Base-by-base conservation (phyloP, 1,140 invertebrate species). In the Caenorhabditis remanei region DNA sequence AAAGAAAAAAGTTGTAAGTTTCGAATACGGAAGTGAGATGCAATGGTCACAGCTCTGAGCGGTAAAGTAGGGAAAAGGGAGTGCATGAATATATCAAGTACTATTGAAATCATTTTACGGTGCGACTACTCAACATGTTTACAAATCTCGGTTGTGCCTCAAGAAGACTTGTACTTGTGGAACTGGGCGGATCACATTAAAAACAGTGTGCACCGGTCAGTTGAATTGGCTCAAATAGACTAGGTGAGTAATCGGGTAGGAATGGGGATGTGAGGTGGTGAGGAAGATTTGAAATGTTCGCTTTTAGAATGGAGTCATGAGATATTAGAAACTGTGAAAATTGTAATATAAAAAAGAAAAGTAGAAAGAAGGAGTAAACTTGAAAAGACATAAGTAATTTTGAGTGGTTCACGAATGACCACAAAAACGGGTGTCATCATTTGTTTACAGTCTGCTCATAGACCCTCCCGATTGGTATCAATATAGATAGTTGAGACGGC, bases 31-130 rank as follows among this genome's bases (percentile, higher is more conserved):
- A 79, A 79, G 71, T 71, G 67, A 71, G 63, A 65, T 65, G 41
- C 41, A 19, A 11, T 24, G 71, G 21, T 50, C 71, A 50, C n/a
- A 32, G 8, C 11, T 5, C 43, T 32, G n/a, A n/a, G 40, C 13
- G 61, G 61, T 40, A 32, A 8, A 8, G 21, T 6, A 40, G 11
- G 65, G 24, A 71, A 71, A 71, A 71, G 65, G 46, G 19, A 50
- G 46, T 79, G 71, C 71, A 79, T 79, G 71, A n/a, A 79, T 32
- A 50, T 79, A 79, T 79, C 71, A 79, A 79, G 71, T 79, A 79
- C 71, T 79, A 79, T 79, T 79, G 71, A 79, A 79, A 46, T 79
- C 71, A 79, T 53, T 79, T 79, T 79, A 79, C 71, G 71, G 71
- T 79, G 71, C 46, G 71, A 21, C 19, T 79, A 79, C 71, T 79